Conservation (phyloP, 2,113 vertebrate species). For the Ptychochromis oligacanthus region DNA sequence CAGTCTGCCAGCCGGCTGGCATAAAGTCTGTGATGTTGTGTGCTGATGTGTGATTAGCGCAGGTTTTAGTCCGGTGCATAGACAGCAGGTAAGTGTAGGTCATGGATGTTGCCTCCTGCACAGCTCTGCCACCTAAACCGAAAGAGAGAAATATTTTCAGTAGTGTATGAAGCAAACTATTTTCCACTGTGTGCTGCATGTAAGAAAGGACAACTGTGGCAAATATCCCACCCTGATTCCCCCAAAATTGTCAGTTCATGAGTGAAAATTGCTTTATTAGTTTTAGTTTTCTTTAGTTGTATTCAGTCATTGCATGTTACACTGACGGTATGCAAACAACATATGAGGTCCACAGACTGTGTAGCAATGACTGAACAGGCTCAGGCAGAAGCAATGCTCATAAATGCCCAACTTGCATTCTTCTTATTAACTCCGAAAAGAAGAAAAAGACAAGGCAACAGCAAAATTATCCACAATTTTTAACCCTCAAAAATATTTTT, state of each 20-base stretch:
- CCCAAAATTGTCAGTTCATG: neutral
- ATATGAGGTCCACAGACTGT: neutral
- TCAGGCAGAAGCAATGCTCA: neutral
- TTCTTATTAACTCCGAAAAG: neutral
- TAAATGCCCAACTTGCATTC: fast-evolving
- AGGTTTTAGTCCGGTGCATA: neutral
- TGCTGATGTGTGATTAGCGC: too few species aligned
- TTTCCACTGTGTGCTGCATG: too few species aligned
- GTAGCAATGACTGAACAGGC: neutral
- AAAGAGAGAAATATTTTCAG: neutral
- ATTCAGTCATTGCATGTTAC: neutral
- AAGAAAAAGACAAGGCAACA: neutral
- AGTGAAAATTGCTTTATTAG: too few species aligned
- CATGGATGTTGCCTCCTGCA: too few species aligned
- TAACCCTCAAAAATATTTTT: neutral
- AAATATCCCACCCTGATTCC: neutral
- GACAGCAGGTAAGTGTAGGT: neutral
- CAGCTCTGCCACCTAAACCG: neutral
- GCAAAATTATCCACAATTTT: neutral
- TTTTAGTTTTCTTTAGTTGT: too few species aligned
- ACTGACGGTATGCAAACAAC: fast-evolving
- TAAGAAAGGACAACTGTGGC: neutral
- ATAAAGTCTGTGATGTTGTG: too few species aligned
- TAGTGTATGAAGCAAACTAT: too few species aligned
- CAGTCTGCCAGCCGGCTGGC: fast-evolving